phyloP scores from a whole-genome alignment of 35 echinoderm and acorn worm species.

The Strongylocentrotus purpuratus region DNA sequence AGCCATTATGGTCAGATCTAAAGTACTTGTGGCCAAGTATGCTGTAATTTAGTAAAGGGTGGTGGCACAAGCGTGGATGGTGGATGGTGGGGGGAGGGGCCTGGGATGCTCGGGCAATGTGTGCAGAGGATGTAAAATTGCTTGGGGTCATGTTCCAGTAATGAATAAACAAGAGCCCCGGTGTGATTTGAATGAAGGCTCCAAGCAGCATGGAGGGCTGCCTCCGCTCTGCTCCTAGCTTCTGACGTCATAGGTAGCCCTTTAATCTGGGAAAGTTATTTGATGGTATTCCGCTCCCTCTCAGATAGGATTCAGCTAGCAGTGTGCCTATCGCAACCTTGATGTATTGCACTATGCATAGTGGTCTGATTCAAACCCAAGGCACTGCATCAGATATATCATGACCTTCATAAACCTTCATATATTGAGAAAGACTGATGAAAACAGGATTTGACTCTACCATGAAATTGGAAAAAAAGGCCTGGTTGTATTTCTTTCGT shows the following conservation, averaged over 20 bases:
- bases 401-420: no score
- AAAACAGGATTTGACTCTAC: no score
- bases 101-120: neutral
- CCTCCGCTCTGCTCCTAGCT: neutral
- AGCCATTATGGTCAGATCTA: no score
- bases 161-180: slow-evolving; percentile 37
- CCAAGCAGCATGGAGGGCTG: neutral
- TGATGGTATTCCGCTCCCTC: neutral
- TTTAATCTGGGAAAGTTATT: slow-evolving; percentile 4
- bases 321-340: neutral
- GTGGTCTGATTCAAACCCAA: neutral
- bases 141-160: slow-evolving; percentile 33
- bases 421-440: no score
- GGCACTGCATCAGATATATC: neutral
- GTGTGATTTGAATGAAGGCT: slow-evolving; percentile 2
- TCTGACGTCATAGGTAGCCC: slow-evolving; percentile 3
- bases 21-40: no score
- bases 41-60: no score
- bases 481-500: no score
- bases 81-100: neutral
- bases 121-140: neutral
- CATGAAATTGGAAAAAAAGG: no score
- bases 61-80: neutral
- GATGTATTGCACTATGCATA: neutral
- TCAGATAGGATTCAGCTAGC: neutral